phyloP scores from a whole-genome alignment of 2,113 vertebrate species.

The Nyctibius bracteatus region DNA sequence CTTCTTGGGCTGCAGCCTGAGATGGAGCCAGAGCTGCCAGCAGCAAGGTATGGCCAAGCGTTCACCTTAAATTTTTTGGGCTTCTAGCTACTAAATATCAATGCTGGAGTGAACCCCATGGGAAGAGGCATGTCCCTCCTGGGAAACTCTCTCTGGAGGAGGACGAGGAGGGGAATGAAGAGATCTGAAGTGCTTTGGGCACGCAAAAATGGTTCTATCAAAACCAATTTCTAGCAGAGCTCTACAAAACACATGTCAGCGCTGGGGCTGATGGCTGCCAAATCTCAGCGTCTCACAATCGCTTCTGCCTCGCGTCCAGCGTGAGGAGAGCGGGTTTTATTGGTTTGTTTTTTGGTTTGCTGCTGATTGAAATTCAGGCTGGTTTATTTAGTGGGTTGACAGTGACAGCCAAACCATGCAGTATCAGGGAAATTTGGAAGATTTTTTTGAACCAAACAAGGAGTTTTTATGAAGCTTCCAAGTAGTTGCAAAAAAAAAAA shows the following conservation, averaged over 20 bases:
- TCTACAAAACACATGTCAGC: neutral
- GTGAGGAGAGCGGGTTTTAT: neutral
- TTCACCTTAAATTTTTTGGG: neutral
- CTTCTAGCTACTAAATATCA: neutral
- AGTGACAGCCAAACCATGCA: neutral
- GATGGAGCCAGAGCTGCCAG: neutral
- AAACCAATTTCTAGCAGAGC: neutral
- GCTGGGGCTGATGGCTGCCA: neutral
- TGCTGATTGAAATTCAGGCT: neutral
- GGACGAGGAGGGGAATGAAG: neutral
- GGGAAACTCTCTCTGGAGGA: neutral
- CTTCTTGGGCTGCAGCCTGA: accelerated
- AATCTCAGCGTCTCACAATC: accelerated
- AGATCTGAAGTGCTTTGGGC: neutral
- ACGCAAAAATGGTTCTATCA: neutral
- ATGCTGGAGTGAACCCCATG: neutral
- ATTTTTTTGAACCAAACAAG: neutral
- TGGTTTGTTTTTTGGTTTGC: neutral
- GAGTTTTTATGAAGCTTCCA: neutral
- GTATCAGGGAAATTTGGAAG: neutral
- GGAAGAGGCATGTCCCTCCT: neutral
- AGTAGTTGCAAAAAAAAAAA: neutral
- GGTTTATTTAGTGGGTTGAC: neutral
- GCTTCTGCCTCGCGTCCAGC: neutral
- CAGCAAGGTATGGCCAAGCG: neutral